Base-by-base conservation (phyloP, 2,888 invertebrate species). In the Scaptomyza flava region DNA sequence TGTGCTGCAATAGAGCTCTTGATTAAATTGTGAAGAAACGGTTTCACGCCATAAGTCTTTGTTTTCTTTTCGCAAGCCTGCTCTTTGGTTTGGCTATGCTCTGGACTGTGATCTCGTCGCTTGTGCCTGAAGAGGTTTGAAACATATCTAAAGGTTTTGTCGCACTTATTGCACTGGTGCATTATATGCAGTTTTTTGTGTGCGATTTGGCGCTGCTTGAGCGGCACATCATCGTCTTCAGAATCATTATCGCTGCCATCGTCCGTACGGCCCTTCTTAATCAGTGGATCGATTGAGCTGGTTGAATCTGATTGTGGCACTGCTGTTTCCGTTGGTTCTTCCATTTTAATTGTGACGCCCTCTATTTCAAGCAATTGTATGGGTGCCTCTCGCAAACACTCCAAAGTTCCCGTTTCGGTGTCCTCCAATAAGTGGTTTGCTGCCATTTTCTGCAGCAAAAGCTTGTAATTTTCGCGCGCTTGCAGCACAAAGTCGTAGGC, bases 71-170 rank as follows among this genome's bases (percentile, higher is more conserved):
- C 47, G 1, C 9, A 14, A n/a, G 30, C 0, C 4, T 46, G 8
- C 6, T 27, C 4, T 20, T 52, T 52, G 2, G 33, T 9, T 14
- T 34, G 51, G 30, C 31, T 11, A 12, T 11, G 31, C 8, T 51
- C 51, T 7, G 38, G 34, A 6, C 59, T 65, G 38, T 81, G 81
- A 34, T 72, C 61, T 4, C 64, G 48, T 20, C 76, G 78, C 14
- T 69, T 84, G 56, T 81, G 81, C 14, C 79, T 68, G 43, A 79
- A 79, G n/a, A 81, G 59, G 57, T 84, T 84, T 2, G 81, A 74
- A 9, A 79, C 63, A 50, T 77, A 84, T 54, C 64, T 68, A 3
- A 84, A 81, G 6, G 65, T 11, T 31, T 73, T 81, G 8, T 53
- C 56, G 50, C 81, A 81, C 36, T 66, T 67, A 17, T 70, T 69